These are phyloP conservation scores for Agrotis segetum DNA, from an alignment of 2,888 invertebrate genomes.

Conservation along the genomic window DNA sequence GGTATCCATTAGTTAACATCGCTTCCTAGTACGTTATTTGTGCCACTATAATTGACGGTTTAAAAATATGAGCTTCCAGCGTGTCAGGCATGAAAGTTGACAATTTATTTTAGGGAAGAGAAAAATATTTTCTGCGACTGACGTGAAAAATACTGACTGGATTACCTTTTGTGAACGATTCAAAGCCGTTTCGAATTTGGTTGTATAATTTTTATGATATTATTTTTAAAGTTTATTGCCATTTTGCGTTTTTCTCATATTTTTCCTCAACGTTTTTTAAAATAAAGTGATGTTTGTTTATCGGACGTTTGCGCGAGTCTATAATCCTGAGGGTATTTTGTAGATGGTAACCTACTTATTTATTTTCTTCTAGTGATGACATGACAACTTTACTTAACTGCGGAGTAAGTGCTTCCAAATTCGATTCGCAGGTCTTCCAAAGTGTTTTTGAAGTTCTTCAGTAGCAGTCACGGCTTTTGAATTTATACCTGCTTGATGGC, in stretches of 20 bases:
- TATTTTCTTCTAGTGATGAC: background rate
- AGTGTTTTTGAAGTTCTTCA: too few relatives aligned
- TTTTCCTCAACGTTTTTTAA: background rate
- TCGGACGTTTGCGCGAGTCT: background rate
- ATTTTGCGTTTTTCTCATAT: background rate
- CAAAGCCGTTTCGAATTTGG: background rate
- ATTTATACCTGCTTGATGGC: too few relatives aligned
- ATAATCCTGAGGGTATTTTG: fast-evolving
- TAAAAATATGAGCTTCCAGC: constrained; percentile 50
- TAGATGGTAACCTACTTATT: background rate
- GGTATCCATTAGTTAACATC: constrained; percentile 57
- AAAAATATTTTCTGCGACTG: constrained; percentile 20
- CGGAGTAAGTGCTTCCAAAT: too few relatives aligned
- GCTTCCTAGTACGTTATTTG: constrained; percentile 47
- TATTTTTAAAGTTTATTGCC: background rate
- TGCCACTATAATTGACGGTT: constrained; percentile 52
- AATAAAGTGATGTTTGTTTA: background rate
- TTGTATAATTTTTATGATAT: background rate
- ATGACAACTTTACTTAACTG: too few relatives aligned
- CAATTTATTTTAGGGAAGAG: constrained; percentile 18
- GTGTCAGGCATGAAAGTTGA: constrained; percentile 15
- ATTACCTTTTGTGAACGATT: constrained; percentile 5
- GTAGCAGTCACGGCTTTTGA: too few relatives aligned
- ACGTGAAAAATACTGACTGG: constrained; percentile 8
- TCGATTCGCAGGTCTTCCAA: too few relatives aligned